Percentiles rank a stretch among this genome's conserved stretches.
Evolutionary conservation across 2,113 vertebrate genomes (phyloP).

Genomic region (Pseudois nayaur): DNA sequence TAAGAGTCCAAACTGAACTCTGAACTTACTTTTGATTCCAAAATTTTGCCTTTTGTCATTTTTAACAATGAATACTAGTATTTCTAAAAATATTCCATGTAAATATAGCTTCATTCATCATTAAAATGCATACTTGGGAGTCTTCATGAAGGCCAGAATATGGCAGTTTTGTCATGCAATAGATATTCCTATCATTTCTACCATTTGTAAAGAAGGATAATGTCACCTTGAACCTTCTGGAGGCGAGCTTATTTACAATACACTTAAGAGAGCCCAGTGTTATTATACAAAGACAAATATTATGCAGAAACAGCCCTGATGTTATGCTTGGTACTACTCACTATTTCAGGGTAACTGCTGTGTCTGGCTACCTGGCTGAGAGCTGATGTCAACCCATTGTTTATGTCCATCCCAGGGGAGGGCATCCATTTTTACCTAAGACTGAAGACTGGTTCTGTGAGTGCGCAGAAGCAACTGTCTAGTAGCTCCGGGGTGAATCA

Average conservation of each 20-base stretch:
- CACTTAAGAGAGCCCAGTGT: background rate
- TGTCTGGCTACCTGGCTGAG: background rate
- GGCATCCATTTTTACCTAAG: slow-evolving; percentile 21
- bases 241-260: background rate
- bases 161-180: background rate
- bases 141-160: background rate
- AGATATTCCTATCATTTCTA: too few species aligned
- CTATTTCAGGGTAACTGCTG: background rate
- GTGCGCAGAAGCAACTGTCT: slow-evolving; percentile 46
- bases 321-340: background rate
- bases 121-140: background rate
- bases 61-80: background rate
- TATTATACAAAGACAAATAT: slow-evolving; percentile 29
- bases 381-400: slow-evolving; percentile 1
- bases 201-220: background rate
- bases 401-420: slow-evolving; percentile 17
- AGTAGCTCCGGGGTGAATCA: slow-evolving; percentile 6
- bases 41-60: background rate
- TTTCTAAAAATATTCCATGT: background rate
- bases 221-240: background rate
- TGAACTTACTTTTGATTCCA: background rate
- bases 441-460: slow-evolving; percentile 11
- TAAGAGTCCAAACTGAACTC: background rate
- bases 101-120: background rate
- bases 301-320: background rate